These are phyloP conservation scores for Poeciliopsis presidionis DNA, from an alignment of 2,797 vertebrate species.

Conservation along the genomic window DNA sequence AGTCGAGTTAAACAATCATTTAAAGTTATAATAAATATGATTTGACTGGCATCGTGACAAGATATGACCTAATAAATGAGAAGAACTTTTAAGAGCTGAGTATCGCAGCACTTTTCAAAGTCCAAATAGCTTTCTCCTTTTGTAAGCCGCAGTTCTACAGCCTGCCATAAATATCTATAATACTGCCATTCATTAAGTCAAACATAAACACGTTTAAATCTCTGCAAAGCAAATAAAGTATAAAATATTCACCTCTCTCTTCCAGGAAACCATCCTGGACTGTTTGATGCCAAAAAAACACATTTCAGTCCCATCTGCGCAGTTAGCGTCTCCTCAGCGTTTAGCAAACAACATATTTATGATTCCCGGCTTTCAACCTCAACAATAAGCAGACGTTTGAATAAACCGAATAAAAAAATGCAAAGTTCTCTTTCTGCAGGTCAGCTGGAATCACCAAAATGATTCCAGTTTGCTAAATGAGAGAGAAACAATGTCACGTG, in stretches of 20 bases:
- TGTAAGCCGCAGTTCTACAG: slow-evolving; percentile 1
- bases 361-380: too few species aligned
- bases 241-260: too few species aligned
- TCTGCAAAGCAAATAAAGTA: background rate
- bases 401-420: background rate
- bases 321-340: too few species aligned
- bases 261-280: too few species aligned
- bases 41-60: background rate
- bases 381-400: too few species aligned
- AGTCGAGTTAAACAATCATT: slow-evolving; percentile 11
- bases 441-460: background rate
- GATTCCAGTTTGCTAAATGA: background rate
- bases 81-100: slow-evolving; percentile 12
- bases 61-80: slow-evolving; percentile 9
- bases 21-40: slow-evolving; percentile 3
- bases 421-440: background rate
- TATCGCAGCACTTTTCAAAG: slow-evolving; percentile 19
- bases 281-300: too few species aligned
- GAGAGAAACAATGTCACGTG: background rate
- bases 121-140: slow-evolving; percentile 14
- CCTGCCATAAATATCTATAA: slow-evolving; percentile 3
- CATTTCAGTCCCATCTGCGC: too few species aligned
- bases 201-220: background rate
- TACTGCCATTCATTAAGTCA: slow-evolving; percentile 3
- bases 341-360: too few species aligned